These are phyloP conservation scores for Aurelia aurita complex sp. Pacific DNA, from an alignment of 30 jellyfish, hydroid and myxozoan species.

Conservation along the genomic window DNA sequence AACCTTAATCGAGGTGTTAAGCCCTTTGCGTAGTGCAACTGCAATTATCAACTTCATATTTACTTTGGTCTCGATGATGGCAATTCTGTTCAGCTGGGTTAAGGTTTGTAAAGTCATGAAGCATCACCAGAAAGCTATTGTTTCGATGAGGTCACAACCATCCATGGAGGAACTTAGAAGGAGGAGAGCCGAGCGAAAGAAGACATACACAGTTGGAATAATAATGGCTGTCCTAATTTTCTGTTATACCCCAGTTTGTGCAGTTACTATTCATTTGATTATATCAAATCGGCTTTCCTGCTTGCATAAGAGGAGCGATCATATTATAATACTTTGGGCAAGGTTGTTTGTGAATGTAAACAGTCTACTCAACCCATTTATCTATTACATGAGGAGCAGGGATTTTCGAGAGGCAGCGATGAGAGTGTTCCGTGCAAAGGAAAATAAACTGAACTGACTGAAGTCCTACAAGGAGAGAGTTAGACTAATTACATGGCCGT, in stretches of 20 bases:
- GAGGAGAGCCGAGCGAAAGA: background rate
- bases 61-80: background rate
- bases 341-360: background rate
- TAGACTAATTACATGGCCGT: too few relatives aligned
- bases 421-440: background rate
- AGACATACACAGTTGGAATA: background rate
- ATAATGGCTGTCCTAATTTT: background rate
- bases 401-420: background rate
- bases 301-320: background rate
- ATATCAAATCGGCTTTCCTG: background rate
- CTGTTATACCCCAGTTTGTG: background rate
- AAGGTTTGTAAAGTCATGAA: background rate
- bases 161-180: too few relatives aligned
- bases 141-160: background rate
- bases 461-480: too few relatives aligned
- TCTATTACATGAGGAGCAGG: background rate
- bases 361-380: background rate
- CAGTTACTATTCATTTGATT: background rate
- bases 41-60: background rate
- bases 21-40: background rate
- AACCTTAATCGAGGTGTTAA: background rate
- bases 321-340: background rate
- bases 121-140: background rate
- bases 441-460: too few relatives aligned
- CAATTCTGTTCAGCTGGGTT: background rate